Base-by-base conservation (phyloP, 2,113 vertebrate species). In the Cyanocitta stelleri region DNA sequence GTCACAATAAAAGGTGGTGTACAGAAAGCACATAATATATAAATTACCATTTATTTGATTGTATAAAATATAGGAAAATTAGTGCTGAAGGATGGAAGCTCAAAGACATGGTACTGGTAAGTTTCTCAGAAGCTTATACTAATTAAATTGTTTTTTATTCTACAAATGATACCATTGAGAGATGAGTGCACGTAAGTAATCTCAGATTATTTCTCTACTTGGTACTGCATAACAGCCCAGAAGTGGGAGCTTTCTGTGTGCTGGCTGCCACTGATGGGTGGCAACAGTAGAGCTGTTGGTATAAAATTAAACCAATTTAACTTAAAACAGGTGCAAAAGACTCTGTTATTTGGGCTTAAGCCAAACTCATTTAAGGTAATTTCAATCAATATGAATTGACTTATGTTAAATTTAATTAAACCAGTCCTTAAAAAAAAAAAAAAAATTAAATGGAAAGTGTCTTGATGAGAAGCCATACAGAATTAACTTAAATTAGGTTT, bases 371-470 rank as follows among this genome's bases (percentile, higher is more conserved):
- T 93, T 93, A 80, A 97, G 85, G 87, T 96, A 87, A 97, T 97
- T 94, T 96, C 94, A 96, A 96, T 97, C 95, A 96, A 90, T 93
- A 89, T 63, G 85, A 96, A 95, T 86, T 91, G 77, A 96, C 90
- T 97, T 91, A 89, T 43, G 77, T 67, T 82, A 91, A 80, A 96
- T 94, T 94, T 90, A 96, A 97, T 96, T 97, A 96, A 96, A 87
- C 7, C 24, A n/a, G 46, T 48, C 37, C 74, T 82, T n/a, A 73
- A 82, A 77, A 74, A 51, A 46, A 63, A 46, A 63, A 11, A 81
- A 37, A 44, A 69, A 48, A 24, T 5, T 39, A 69, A 84, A 85
- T 44, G 81, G 79, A 63, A 90, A 95, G 46, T 54, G 58, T 26
- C 59, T 96, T 89, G 78, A 93, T 91, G 85, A 95, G 89, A 83